phyloP scores from a whole-genome alignment of 2,888 invertebrate genomes.

The Crocallis elinguaria region DNA sequence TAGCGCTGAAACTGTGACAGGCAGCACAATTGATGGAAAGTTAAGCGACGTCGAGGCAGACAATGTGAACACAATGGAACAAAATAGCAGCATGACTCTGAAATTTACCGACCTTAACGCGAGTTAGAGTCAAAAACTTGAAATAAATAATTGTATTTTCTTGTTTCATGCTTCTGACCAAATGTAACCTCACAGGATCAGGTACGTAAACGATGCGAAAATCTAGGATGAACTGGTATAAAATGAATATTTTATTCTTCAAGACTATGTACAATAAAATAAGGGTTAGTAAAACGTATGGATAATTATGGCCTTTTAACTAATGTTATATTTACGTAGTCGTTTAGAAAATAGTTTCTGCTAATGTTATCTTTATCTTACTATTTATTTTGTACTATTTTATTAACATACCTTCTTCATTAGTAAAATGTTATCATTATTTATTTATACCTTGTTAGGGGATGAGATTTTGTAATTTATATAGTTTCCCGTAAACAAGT shows the following conservation, averaged over 20 bases:
- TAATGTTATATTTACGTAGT: constrained; percentile 29
- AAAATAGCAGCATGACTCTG: constrained; percentile 65
- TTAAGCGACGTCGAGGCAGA: constrained; percentile 54
- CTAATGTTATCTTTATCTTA: constrained; percentile 31
- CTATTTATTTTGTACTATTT: constrained; percentile 20
- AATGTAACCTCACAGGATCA: constrained; percentile 62
- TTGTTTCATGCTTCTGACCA: constrained; percentile 66
- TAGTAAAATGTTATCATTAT: constrained; percentile 22
- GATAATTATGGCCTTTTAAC: neutral
- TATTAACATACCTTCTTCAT: constrained; percentile 30
- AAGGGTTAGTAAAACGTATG: constrained; percentile 18
- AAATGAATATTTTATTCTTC: constrained; percentile 22
- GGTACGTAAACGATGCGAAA: constrained; percentile 64
- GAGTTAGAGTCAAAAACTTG: constrained; percentile 30
- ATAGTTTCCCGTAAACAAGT: constrained; percentile 16
- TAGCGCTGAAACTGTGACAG: constrained; percentile 56
- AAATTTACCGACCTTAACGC: constrained; percentile 50
- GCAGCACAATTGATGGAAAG: constrained; percentile 68
- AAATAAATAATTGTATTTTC: constrained; percentile 34
- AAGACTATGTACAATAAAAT: constrained; percentile 14
- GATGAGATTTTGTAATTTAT: constrained; percentile 9
- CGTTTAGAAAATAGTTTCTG: constrained; percentile 38
- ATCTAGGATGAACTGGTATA: constrained; percentile 22
- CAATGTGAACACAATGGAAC: constrained; percentile 61
- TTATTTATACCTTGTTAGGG: constrained; percentile 11